Evolutionary conservation across 2,888 invertebrate genomes (phyloP).

Genomic region (Xestoiulus laeticollis): DNA sequence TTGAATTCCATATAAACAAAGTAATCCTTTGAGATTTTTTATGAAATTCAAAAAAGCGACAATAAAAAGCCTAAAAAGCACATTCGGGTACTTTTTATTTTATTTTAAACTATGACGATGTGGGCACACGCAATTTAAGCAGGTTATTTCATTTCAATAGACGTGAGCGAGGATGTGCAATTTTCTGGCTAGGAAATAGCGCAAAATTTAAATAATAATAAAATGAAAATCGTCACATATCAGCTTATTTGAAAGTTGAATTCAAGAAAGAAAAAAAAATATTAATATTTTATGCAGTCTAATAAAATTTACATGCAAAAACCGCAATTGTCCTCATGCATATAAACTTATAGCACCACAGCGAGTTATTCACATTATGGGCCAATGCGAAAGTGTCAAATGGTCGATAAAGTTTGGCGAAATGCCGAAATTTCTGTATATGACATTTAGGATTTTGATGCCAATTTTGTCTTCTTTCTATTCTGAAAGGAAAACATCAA

Average conservation of each 20-base stretch:
- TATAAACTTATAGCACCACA: not conserved
- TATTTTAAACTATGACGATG: not conserved
- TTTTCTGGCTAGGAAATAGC: not conserved
- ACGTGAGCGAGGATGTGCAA: not conserved
- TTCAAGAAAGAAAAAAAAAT: slow-evolving; percentile 8
- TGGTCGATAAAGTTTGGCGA: slow-evolving; percentile 41
- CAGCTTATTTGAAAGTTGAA: slow-evolving; percentile 20
- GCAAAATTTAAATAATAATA: slow-evolving; percentile 34
- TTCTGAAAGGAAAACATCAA: not conserved
- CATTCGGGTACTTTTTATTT: not conserved
- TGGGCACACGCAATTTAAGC: not conserved
- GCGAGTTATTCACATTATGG: not conserved
- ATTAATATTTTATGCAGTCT: slow-evolving; percentile 33
- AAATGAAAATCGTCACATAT: slow-evolving; percentile 35
- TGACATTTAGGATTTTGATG: not conserved
- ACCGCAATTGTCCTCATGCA: not conserved
- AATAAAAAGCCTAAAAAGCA: not conserved
- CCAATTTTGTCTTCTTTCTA: not conserved
- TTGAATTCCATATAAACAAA: not conserved
- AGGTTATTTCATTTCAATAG: slow-evolving; percentile 33
- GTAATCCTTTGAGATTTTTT: slow-evolving; percentile 23
- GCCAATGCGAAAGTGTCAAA: slow-evolving; percentile 31
- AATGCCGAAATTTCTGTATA: not conserved
- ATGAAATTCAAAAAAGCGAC: not conserved
- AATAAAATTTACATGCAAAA: slow-evolving; percentile 38